Conservation (phyloP, 1,140 invertebrate species). For the Dinothrombium tinctorium region DNA sequence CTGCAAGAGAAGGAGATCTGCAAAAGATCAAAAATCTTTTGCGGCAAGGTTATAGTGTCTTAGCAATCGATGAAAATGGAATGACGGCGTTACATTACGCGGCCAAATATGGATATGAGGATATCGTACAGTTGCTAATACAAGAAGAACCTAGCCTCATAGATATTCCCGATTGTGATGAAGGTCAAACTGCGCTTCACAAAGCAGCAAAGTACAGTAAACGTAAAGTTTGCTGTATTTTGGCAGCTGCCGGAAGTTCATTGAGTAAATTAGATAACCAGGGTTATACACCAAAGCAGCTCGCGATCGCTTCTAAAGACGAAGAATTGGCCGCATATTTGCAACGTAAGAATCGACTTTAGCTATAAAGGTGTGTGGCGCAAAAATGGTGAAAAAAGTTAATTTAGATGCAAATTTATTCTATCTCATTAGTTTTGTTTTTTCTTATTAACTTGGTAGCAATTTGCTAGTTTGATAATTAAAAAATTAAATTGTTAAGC, state of each 20-base stretch:
- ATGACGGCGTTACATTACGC: slow-evolving; percentile 74
- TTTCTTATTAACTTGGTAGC: background rate
- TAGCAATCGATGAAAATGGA: slow-evolving; percentile 57
- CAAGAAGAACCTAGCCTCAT: slow-evolving; percentile 20
- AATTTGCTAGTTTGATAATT: background rate
- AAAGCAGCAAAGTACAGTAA: slow-evolving; percentile 60
- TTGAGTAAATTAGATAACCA: slow-evolving; percentile 41
- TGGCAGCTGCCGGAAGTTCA: slow-evolving; percentile 69
- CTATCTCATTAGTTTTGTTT: background rate
- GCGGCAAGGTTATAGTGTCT: slow-evolving; percentile 50
- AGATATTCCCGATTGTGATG: background rate
- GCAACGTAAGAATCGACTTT: slow-evolving; percentile 58
- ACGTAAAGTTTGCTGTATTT: slow-evolving; percentile 63
- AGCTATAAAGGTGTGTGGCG: background rate
- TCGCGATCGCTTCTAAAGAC: slow-evolving; percentile 57
- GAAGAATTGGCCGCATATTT: slow-evolving; percentile 64
- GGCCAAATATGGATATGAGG: slow-evolving; percentile 58
- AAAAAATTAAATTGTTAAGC: background rate
- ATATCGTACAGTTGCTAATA: slow-evolving; percentile 68
- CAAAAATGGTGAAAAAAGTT: background rate
- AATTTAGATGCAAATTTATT: background rate
- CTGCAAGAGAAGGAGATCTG: slow-evolving; percentile 48
- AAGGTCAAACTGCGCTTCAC: slow-evolving; percentile 70
- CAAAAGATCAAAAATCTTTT: slow-evolving; percentile 50
- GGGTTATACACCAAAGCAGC: slow-evolving; percentile 41